Conservation (phyloP, 2,113 vertebrate species). For the Pongo pygmaeus region DNA sequence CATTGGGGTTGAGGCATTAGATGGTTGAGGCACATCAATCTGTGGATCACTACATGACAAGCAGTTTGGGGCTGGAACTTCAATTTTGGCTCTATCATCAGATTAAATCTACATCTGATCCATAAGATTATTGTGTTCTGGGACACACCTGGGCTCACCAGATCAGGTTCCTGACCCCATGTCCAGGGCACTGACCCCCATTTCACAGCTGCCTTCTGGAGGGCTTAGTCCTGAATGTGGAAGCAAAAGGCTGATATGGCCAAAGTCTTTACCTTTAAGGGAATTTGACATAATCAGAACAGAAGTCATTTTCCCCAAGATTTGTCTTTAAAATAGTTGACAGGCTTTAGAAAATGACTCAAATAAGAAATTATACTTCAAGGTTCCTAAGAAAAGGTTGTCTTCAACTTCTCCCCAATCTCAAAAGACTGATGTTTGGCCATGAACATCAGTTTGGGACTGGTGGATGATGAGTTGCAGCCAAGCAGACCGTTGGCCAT, state of each 20-base stretch:
- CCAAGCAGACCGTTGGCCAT: background rate
- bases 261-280: background rate
- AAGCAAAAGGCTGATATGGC: background rate
- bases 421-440: background rate
- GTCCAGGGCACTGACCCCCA: no score
- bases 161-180: background rate
- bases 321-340: background rate
- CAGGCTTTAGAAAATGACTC: background rate
- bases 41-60: background rate
- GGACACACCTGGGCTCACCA: background rate
- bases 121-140: background rate
- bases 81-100: background rate
- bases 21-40: fast-evolving
- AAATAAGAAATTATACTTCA: background rate
- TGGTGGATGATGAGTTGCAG: no score
- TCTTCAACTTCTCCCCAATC: background rate
- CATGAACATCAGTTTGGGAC: background rate
- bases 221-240: background rate
- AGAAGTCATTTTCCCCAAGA: background rate
- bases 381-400: background rate
- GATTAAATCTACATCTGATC: background rate
- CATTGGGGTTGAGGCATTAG: background rate
- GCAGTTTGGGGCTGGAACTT: background rate
- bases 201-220: background rate
- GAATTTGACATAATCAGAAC: background rate